Base-by-base conservation (phyloP, 2,797 vertebrate genomes). In the Chelonia mydas region DNA sequence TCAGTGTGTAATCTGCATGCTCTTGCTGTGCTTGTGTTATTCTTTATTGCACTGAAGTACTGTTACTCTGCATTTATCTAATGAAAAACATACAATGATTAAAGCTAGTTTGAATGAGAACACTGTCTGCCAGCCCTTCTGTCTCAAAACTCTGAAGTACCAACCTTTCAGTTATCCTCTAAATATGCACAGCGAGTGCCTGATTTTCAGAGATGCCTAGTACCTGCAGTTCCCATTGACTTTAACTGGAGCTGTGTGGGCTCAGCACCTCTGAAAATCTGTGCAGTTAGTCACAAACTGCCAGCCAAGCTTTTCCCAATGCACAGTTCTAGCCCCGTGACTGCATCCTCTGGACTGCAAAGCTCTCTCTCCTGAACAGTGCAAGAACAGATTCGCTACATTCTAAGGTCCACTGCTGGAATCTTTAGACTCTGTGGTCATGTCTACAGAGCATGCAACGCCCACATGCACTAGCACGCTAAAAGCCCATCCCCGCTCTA, bases 51-150 rank as follows among this genome's bases (percentile, higher is more conserved):
- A 83, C 89, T 84, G 28, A 87, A 5, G 1, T 90, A 76, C 90
- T 92, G 55, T 87, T 93, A 91, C 79, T 83, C 77, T 93, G 74
- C 83, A 90, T 77, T 79, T 81, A 85, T 23, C 82, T 76, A 88
- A 92, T 81, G 91, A 93, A 87, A 53, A 88, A 47, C 53, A 78
- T 61, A 82, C 59, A 89, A 47, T 89, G 88, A 90, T 51, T 93
- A 94, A 96, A 92, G 83, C 55, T 50, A 23, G 68, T 55, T 59
- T 90, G 94, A 97, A 87, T 94, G 93, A 96, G 31, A 87, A 78
- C 83, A 74, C 41, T 88, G 94, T 92, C 68, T 96, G 76, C 82
- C 81, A 85, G 81, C 47, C 95, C 94, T 96, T 95, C 95, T 95
- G 94, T 96, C 95, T 86, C 86, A 47, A 49, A 95, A 94, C 87